Conservation (phyloP, 92 coral and sea anemone genomes). For the Phenganax stokvisi region DNA sequence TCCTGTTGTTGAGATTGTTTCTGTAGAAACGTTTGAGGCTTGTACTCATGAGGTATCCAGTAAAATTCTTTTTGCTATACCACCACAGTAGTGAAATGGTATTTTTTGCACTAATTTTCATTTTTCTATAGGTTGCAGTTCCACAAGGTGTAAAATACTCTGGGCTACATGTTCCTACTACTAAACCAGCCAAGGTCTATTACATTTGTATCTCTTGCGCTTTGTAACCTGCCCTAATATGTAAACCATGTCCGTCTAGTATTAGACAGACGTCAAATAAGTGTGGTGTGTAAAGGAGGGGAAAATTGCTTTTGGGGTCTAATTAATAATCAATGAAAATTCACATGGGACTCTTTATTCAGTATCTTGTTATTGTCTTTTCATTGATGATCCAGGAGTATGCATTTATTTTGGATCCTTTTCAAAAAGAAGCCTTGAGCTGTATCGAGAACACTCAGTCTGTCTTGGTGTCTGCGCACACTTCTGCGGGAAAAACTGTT, state of each 20-base stretch:
- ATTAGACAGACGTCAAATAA: too few species aligned
- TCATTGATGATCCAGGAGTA: slow-evolving; percentile 60
- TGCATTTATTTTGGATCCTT: slow-evolving; percentile 97
- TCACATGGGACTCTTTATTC: background rate
- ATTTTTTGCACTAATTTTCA: background rate
- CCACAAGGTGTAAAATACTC: slow-evolving; percentile 80
- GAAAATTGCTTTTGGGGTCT: too few species aligned
- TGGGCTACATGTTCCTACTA: slow-evolving; percentile 61
- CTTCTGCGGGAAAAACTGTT: slow-evolving; percentile 98
- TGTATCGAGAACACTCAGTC: slow-evolving; percentile 94
- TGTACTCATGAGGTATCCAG: slow-evolving; percentile 85
- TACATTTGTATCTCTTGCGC: background rate
- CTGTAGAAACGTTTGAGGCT: slow-evolving; percentile 83
- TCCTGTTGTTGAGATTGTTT: slow-evolving; percentile 66
- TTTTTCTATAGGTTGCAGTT: slow-evolving; percentile 66
- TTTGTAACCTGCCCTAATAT: background rate
- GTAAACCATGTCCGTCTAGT: background rate
- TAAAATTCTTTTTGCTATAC: background rate
- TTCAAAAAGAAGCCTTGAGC: slow-evolving; percentile 92
- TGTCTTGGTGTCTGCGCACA: slow-evolving; percentile 91
- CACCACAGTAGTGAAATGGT: background rate
- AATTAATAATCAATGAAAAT: too few species aligned
- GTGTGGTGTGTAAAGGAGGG: too few species aligned
- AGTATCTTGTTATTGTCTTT: background rate
- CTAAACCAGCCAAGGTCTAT: slow-evolving; percentile 87